Evolutionary conservation across 1,140 invertebrate species (phyloP).

Genomic region (Gryon sp.): DNA sequence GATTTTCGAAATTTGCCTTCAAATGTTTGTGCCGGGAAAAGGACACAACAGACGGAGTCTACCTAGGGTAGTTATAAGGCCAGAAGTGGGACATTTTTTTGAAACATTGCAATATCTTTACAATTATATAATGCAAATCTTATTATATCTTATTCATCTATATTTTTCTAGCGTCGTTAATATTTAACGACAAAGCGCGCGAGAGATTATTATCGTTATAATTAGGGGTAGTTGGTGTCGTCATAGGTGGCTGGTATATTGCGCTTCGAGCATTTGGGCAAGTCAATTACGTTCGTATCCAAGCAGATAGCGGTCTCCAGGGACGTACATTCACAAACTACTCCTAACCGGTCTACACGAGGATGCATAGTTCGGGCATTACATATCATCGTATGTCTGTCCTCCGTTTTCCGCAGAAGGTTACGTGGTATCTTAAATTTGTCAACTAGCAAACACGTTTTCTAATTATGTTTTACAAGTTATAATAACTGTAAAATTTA

Average conservation of each 20-base stretch:
- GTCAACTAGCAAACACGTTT: conserved; percentile 10
- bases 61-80: too few relatives aligned
- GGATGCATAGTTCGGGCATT: conserved; percentile 37
- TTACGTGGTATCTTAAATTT: conserved; percentile 29
- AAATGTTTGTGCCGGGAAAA: too few relatives aligned
- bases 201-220: conserved; percentile 57
- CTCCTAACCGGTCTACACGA: conserved; percentile 53
- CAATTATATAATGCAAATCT: too few relatives aligned
- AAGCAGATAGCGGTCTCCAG: conserved; percentile 60
- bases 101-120: too few relatives aligned
- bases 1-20: too few relatives aligned
- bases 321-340: conserved; percentile 61
- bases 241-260: conserved; percentile 62
- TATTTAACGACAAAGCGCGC: conserved; percentile 41
- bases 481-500: not conserved
- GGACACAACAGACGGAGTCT: too few relatives aligned
- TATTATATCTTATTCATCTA: not conserved
- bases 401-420: conserved; percentile 25
- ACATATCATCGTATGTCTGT: conserved; percentile 42
- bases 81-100: too few relatives aligned
- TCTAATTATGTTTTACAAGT: conserved; percentile 14
- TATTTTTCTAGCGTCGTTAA: conserved; percentile 33
- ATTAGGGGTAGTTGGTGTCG: conserved; percentile 55
- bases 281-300: conserved; percentile 61
- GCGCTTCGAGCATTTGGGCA: conserved; percentile 57